Percentiles rank a stretch among this genome's conserved stretches.
phyloP scores from a whole-genome alignment of 2,113 vertebrate species.

The Chionomys nivalis region DNA sequence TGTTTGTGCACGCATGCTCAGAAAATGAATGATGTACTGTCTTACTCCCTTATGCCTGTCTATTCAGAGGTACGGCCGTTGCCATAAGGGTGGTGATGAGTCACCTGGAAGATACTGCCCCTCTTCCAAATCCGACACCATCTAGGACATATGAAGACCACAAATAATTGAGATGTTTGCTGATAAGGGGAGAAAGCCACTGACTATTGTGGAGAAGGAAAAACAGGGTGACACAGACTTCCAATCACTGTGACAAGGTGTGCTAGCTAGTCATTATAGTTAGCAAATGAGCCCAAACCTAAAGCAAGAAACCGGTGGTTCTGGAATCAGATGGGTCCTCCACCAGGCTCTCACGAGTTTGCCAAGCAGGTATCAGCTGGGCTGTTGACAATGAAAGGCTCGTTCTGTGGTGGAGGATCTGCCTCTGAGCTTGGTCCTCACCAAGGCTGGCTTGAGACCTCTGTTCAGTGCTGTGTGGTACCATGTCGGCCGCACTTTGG shows the following conservation, averaged over 20 bases:
- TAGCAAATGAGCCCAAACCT: neutral
- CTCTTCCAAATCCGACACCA: neutral
- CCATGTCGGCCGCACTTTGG: neutral
- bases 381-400: neutral
- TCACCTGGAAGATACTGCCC: neutral
- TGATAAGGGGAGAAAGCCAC: neutral
- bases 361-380: neutral
- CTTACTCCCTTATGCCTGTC: neutral
- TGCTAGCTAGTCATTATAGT: neutral
- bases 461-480: rapidly evolving
- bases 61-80: neutral
- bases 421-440: neutral
- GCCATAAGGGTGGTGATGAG: neutral
- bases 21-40: rapidly evolving
- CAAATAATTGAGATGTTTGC: neutral
- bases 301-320: neutral
- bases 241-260: neutral
- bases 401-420: no score
- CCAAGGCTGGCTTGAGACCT: neutral
- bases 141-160: neutral
- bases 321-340: neutral
- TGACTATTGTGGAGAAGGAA: neutral
- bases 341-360: neutral
- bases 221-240: neutral
- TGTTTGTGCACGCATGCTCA: neutral